Conservation (phyloP, 2,113 vertebrate genomes). For the Vulpes lagopus region DNA sequence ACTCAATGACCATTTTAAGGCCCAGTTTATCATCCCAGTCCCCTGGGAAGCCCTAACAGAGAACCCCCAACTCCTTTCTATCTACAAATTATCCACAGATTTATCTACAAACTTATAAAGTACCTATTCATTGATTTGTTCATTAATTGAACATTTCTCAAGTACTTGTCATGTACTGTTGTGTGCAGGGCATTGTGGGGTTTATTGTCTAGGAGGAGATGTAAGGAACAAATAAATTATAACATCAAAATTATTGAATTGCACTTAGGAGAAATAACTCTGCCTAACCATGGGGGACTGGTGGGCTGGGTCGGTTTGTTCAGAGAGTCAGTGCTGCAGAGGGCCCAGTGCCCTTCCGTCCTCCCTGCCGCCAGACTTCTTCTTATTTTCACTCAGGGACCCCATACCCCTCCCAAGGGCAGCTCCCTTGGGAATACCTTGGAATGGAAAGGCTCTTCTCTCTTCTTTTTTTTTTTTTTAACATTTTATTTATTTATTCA, state of each 20-base stretch:
- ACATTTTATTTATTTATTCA: no score
- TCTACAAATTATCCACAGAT: not conserved
- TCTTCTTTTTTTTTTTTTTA: no score
- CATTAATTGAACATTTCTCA: not conserved
- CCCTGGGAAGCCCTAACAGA: not conserved
- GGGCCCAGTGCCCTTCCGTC: not conserved
- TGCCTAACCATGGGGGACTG: not conserved
- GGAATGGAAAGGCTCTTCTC: not conserved
- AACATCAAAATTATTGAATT: not conserved
- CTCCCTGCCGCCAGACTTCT: not conserved
- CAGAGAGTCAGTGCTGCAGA: not conserved
- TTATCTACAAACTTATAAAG: not conserved
- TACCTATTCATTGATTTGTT: not conserved
- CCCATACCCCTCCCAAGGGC: not conserved
- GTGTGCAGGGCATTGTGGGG: not conserved
- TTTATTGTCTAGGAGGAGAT: not conserved
- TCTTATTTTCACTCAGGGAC: not conserved
- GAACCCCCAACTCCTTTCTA: not conserved
- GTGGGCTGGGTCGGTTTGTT: not conserved
- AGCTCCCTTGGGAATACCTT: rapidly evolving
- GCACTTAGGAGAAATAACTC: not conserved
- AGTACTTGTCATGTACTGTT: not conserved
- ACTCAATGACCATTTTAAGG: not conserved
- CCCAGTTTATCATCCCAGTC: not conserved
- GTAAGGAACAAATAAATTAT: not conserved